phyloP scores from a whole-genome alignment of 2,113 vertebrate species.

The Odocoileus virginianus region DNA sequence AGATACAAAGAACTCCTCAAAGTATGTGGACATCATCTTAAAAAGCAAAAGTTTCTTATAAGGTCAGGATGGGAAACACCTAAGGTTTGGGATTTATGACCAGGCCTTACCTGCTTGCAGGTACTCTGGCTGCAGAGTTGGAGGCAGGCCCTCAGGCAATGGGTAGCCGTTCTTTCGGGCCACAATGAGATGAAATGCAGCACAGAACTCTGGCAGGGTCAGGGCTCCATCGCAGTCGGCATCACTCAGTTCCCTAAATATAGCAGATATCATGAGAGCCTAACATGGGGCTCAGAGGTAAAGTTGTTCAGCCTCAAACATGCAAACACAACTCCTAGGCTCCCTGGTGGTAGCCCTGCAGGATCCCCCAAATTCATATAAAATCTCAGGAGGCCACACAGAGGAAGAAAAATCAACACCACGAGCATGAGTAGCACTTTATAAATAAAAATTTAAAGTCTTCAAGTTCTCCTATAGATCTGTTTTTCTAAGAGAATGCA shows the following conservation, averaged over 20 bases:
- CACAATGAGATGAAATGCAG: conserved; percentile 95
- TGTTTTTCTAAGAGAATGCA: not conserved
- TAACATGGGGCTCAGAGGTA: not conserved
- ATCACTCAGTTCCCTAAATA: conserved; percentile 92
- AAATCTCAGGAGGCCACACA: not conserved
- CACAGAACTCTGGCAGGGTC: conserved; percentile 92
- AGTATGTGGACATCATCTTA: not conserved
- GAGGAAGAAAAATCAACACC: not conserved
- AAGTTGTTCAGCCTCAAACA: not conserved
- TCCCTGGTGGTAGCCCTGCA: not conserved
- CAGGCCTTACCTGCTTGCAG: conserved; percentile 79
- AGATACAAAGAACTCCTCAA: not conserved
- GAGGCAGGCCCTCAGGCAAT: conserved; percentile 90
- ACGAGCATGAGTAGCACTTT: not conserved
- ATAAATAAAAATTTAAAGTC: conserved; percentile 8
- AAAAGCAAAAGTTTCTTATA: not conserved
- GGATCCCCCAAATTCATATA: not conserved
- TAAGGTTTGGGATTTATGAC: not conserved
- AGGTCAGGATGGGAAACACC: not conserved
- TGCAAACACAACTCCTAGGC: not conserved
- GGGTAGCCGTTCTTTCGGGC: conserved; percentile 95
- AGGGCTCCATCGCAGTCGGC: conserved; percentile 93
- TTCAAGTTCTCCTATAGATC: not conserved
- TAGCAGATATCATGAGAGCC: not conserved
- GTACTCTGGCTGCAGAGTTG: conserved; percentile 84